These are phyloP conservation scores for Papilio polytes DNA, from an alignment of 1,140 invertebrate species.

Conservation along the genomic window DNA sequence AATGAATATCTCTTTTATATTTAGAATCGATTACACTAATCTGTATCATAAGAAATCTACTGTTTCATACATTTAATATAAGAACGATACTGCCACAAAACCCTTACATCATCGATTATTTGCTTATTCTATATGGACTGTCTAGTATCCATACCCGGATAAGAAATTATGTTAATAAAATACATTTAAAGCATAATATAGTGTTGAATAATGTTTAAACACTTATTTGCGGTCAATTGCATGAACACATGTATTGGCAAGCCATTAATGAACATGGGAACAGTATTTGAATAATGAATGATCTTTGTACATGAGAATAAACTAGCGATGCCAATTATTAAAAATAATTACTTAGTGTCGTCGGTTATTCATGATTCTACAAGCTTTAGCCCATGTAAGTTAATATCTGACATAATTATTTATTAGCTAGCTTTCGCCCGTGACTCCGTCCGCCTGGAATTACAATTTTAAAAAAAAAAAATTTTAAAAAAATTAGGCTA, in stretches of 20 bases:
- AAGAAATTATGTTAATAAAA: neutral
- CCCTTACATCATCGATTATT: neutral
- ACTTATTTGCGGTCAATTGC: conserved; percentile 7
- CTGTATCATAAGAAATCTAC: neutral
- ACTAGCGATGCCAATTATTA: conserved; percentile 37
- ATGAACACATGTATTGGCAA: conserved; percentile 27
- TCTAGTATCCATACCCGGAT: neutral
- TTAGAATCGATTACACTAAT: neutral
- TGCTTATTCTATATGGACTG: neutral
- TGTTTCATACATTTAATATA: neutral
- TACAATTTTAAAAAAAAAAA: no score
- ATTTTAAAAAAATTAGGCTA: no score
- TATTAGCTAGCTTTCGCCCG: no score
- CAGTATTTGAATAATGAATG: conserved; percentile 39
- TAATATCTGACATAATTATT: neutral
- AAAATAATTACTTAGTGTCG: conserved; percentile 30
- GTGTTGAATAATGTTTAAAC: conserved; percentile 10
- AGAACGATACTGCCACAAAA: neutral
- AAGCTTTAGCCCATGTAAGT: neutral
- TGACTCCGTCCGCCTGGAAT: no score
- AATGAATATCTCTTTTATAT: conserved; percentile 23
- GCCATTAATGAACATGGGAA: conserved; percentile 35
- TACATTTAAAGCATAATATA: neutral
- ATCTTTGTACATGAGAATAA: conserved; percentile 40
- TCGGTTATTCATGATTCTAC: conserved; percentile 33